Evolutionary conservation across 2,888 invertebrate species (phyloP), one percentile per base, ranked within the genome.

Genomic region (Idaea biselata): DNA sequence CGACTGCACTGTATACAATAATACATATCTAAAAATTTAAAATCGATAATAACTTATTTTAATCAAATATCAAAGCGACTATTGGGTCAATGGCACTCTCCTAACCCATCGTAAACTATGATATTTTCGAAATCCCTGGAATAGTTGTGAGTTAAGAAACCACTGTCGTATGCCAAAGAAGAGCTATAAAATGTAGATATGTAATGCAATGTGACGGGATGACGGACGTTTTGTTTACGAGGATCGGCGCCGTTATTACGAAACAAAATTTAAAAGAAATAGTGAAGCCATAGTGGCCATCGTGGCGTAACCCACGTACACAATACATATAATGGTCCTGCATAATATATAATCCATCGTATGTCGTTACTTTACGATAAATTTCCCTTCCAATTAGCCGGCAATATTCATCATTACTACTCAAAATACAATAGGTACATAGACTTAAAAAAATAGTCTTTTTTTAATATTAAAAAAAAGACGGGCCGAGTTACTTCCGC

Each of bases 181-280:
- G 67, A 75, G 73, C 75, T 80, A 82, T 83, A 86, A 82, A 83
- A 81, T 79, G 72, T 74, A 73, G 70, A 68, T 68, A 69, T 70
- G 73, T 70, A 68, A 70, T 74, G 70, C 70, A 70, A 73, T 72
- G 70, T 60, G 74, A 69, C 68, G 68, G 73, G 72, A 73, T 79
- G 82, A 83, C 73, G 81, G 85, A 82, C 78, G 81, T 81, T 80
- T 78, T 83, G 84, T 88, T 86, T 84, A 87, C 81, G 80, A 82
- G 78, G 77, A 74, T 72, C 76, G 73, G 74, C 74, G 73, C 68
- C 55, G 63, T 64, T 64, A 64, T 87, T 89, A 79, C 79, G 82
- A 86, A 85, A 88, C 61, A 69, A 31, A 66, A 74, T 75, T 78
- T 75, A 77, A 68, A 79, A 70, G 25, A 77, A 82, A 80, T 80